Conservation (phyloP, 2,888 invertebrate genomes). For the Drosophila melanocephala region DNA sequence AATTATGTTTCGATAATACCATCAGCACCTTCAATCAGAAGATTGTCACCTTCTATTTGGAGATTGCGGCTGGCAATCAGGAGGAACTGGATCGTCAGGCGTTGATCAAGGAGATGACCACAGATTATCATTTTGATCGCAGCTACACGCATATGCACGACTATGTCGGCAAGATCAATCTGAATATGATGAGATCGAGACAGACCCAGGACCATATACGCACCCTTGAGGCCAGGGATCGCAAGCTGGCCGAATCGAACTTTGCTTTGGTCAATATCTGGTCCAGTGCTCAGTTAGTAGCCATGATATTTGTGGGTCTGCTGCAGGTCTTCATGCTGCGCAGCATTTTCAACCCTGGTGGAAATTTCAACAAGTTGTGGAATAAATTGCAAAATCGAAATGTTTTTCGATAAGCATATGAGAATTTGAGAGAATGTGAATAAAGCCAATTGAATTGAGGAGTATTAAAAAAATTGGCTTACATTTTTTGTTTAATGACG, state of each 20-base stretch:
- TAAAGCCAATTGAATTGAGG: not conserved
- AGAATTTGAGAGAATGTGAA: not conserved
- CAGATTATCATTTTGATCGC: slow-evolving; percentile 87
- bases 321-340: slow-evolving; percentile 92
- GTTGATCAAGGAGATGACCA: slow-evolving; percentile 83
- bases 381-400: slow-evolving; percentile 48
- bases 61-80: slow-evolving; percentile 88
- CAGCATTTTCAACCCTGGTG: slow-evolving; percentile 90
- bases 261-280: slow-evolving; percentile 92
- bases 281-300: slow-evolving; percentile 90
- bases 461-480: not conserved
- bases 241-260: slow-evolving; percentile 92
- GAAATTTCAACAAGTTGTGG: slow-evolving; percentile 82
- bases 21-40: slow-evolving; percentile 93
- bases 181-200: slow-evolving; percentile 87
- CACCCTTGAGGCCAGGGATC: slow-evolving; percentile 92
- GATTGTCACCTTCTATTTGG: slow-evolving; percentile 92
- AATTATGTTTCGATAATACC: slow-evolving; percentile 94
- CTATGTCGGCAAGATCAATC: slow-evolving; percentile 88
- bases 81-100: slow-evolving; percentile 86
- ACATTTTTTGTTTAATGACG: not conserved
- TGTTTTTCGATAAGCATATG: not conserved
- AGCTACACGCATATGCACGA: slow-evolving; percentile 88
- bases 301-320: slow-evolving; percentile 90
- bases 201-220: slow-evolving; percentile 90